Percentiles rank a stretch among this genome's conserved stretches.
Conservation (phyloP, 2,888 invertebrate species). For the Phanerotoma sp. region DNA sequence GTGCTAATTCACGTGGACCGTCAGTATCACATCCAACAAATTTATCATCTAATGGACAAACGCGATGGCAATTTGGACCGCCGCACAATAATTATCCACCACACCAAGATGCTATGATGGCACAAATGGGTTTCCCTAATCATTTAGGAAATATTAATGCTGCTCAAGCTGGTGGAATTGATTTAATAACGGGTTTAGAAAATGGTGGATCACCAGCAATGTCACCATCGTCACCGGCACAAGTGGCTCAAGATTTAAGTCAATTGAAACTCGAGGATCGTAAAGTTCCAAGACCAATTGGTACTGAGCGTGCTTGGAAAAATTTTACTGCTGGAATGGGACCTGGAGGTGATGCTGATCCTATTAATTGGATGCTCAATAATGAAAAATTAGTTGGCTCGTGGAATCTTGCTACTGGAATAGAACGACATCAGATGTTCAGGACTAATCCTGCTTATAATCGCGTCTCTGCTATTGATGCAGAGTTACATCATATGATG, state of each 20-base stretch:
- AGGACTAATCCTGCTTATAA: constrained; percentile 49
- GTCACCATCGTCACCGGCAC: constrained; percentile 59
- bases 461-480: constrained; percentile 50
- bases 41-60: constrained; percentile 47
- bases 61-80: constrained; percentile 53
- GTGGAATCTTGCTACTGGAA: constrained; percentile 50
- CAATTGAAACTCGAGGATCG: constrained; percentile 58
- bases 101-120: constrained; percentile 51
- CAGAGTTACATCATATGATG: constrained; percentile 59
- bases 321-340: constrained; percentile 53
- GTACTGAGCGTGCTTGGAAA: constrained; percentile 79
- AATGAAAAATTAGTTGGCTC: constrained; percentile 55
- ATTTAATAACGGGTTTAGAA: constrained; percentile 54
- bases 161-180: constrained; percentile 45
- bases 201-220: constrained; percentile 58
- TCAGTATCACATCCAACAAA: constrained; percentile 36
- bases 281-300: constrained; percentile 74
- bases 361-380: constrained; percentile 58
- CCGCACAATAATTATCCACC: constrained; percentile 46
- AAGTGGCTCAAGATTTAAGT: constrained; percentile 50
- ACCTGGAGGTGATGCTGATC: constrained; percentile 51
- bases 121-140: constrained; percentile 50
- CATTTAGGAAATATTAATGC: constrained; percentile 46
- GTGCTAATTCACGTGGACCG: constrained; percentile 37
- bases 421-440: constrained; percentile 54